Conservation (phyloP, 2,888 invertebrate species). For the Myopa tessellatipennis region DNA sequence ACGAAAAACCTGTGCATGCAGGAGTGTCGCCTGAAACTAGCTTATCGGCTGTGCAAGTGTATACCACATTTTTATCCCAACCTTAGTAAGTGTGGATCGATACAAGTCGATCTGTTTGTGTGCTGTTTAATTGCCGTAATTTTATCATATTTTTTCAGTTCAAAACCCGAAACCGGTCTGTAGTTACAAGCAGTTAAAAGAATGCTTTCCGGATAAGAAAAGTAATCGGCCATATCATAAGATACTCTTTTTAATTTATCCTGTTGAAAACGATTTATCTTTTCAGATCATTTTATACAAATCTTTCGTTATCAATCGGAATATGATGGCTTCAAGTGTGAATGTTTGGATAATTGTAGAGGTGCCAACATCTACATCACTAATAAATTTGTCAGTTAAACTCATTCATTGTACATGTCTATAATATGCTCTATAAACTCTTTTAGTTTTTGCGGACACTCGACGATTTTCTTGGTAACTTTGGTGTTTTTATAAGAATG, state of each 20-base stretch:
- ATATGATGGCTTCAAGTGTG: constrained; percentile 20
- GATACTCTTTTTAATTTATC: not conserved
- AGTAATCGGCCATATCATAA: not conserved
- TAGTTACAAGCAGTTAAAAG: constrained; percentile 41
- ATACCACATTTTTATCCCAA: constrained; percentile 69
- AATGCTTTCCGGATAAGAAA: constrained; percentile 42
- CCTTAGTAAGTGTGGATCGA: constrained; percentile 53
- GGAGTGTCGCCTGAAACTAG: constrained; percentile 65
- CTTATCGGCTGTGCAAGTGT: constrained; percentile 62
- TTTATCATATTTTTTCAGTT: constrained; percentile 33
- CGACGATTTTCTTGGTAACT: constrained; percentile 46
- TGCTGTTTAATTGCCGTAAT: not conserved
- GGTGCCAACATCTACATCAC: constrained; percentile 28
- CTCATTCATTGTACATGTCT: not conserved
- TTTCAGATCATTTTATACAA: constrained; percentile 13
- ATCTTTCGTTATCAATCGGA: constrained; percentile 22
- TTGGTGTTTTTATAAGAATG: constrained; percentile 44
- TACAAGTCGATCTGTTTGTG: not conserved
- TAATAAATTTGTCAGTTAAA: constrained; percentile 3
- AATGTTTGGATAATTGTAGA: constrained; percentile 24
- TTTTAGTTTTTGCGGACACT: constrained; percentile 41
- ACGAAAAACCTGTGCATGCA: constrained; percentile 63
- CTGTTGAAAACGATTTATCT: not conserved
- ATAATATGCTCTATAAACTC: not conserved
- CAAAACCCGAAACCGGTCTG: constrained; percentile 43